Conservation (phyloP, 2,888 invertebrate species). For the Perizoma affinitatum region DNA sequence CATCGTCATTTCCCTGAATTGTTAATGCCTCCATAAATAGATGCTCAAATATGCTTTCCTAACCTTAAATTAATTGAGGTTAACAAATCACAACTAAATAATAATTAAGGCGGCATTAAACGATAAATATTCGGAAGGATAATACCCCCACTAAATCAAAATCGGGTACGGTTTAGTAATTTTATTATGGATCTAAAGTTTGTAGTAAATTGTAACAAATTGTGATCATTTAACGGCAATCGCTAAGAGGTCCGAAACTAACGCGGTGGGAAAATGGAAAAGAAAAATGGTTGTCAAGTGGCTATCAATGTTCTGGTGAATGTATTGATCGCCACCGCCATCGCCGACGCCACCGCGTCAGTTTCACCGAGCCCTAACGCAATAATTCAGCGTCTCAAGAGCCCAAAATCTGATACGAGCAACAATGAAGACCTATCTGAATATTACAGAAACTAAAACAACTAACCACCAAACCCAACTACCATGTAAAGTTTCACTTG, state of each 20-base stretch:
- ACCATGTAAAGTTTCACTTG: not conserved
- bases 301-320: too few species aligned
- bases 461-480: not conserved
- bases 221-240: too few species aligned
- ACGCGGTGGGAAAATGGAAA: too few species aligned
- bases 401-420: not conserved
- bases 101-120: not conserved
- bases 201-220: too few species aligned
- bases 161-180: not conserved
- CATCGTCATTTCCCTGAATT: too few species aligned
- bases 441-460: not conserved
- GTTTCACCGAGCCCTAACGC: too few species aligned
- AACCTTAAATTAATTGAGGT: constrained; percentile 3
- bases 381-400: not conserved
- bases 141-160: not conserved
- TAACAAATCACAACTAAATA: not conserved
- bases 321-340: too few species aligned
- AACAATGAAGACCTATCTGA: not conserved
- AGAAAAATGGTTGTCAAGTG: too few species aligned
- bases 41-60: not conserved
- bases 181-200: not conserved
- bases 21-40: not conserved
- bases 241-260: too few species aligned
- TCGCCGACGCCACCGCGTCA: too few species aligned
- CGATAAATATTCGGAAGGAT: too few species aligned